phyloP scores from a whole-genome alignment of 2,888 invertebrate genomes.

The Latrodectus elegans region DNA sequence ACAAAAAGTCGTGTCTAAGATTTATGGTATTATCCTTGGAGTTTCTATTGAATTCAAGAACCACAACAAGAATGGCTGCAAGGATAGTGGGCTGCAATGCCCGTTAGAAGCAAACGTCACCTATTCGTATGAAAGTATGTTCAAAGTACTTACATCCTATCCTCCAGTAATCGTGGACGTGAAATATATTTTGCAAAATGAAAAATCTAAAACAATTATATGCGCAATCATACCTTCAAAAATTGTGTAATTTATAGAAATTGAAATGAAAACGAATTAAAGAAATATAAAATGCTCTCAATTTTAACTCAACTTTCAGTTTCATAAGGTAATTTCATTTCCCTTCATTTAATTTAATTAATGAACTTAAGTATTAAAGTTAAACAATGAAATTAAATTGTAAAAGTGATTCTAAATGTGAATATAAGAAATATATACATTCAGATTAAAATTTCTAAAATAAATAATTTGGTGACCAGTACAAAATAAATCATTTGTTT shows the following conservation, averaged over 20 bases:
- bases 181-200: not conserved
- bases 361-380: too few species aligned
- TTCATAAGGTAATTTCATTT: not conserved
- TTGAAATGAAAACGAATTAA: not conserved
- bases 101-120: not conserved
- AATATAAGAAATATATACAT: too few species aligned
- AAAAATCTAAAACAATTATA: not conserved
- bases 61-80: not conserved
- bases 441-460: too few species aligned
- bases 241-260: not conserved
- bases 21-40: not conserved
- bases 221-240: not conserved
- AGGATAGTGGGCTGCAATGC: not conserved
- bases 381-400: too few species aligned
- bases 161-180: not conserved
- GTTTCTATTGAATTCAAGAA: not conserved
- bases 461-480: too few species aligned
- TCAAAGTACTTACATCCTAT: not conserved
- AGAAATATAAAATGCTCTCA: not conserved
- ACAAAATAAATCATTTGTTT: too few species aligned
- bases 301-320: not conserved
- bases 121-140: not conserved
- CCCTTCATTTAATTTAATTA: too few species aligned
- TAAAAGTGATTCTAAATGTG: too few species aligned
- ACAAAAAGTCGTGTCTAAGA: not conserved